phyloP scores from a whole-genome alignment of 2,797 vertebrate genomes.

The Enteromius thamalakanensis region DNA sequence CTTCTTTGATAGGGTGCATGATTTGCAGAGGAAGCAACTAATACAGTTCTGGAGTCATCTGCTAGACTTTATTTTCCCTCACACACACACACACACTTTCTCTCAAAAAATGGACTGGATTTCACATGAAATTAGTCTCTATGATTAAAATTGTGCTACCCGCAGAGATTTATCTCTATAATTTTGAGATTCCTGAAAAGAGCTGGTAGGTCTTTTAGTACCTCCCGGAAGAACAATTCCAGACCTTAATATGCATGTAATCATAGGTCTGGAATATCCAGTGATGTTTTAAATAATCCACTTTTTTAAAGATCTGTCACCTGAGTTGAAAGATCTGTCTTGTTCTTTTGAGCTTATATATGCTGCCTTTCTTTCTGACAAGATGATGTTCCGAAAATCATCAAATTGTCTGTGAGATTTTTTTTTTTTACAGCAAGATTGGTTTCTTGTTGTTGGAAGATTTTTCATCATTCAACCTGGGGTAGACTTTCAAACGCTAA shows the following conservation, averaged over 20 bases:
- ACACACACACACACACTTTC: background rate
- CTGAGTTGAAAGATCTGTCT: background rate
- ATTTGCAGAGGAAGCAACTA: background rate
- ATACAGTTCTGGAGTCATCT: background rate
- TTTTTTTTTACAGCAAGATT: background rate
- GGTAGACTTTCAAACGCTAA: background rate
- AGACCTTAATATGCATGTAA: constrained; percentile 42
- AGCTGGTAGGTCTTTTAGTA: constrained; percentile 9
- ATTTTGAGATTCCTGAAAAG: constrained; percentile 32
- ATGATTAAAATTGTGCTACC: constrained; percentile 18
- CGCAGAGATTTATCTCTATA: constrained; percentile 28
- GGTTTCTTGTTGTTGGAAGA: constrained; percentile 26
- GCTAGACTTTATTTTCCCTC: background rate
- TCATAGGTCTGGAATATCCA: constrained; percentile 17
- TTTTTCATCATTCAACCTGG: constrained; percentile 6
- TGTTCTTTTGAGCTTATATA: background rate
- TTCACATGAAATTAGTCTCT: constrained; percentile 4
- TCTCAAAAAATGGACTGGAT: background rate
- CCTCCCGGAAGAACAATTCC: constrained; percentile 34
- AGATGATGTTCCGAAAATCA: background rate
- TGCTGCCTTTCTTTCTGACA: background rate
- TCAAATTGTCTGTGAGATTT: background rate
- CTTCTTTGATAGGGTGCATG: background rate
- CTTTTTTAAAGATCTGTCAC: background rate
- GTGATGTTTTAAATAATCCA: constrained; percentile 17